These are phyloP conservation scores for Drosophila pruinosa DNA, from an alignment of 1,140 invertebrate genomes.

Conservation along the genomic window DNA sequence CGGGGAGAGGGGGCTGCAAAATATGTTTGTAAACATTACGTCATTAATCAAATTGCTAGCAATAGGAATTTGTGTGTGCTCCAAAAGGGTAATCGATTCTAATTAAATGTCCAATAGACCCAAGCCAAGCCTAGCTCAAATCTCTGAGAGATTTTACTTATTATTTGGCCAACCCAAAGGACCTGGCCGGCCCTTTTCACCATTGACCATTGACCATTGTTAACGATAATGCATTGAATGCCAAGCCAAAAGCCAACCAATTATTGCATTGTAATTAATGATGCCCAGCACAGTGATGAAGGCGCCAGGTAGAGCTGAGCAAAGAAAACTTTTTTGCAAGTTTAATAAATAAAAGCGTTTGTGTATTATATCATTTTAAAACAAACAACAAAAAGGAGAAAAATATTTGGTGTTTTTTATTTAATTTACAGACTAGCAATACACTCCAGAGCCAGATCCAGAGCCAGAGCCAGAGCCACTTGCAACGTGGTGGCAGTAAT, in stretches of 20 bases:
- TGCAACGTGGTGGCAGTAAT: conserved; percentile 8
- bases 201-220: not conserved
- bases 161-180: not conserved
- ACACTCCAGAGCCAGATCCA: not conserved
- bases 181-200: too few species aligned
- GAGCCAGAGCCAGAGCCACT: not conserved
- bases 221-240: not conserved
- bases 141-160: not conserved
- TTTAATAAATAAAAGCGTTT: conserved; percentile 46
- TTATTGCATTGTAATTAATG: conserved; percentile 11
- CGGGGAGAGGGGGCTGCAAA: too few species aligned
- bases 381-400: not conserved
- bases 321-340: conserved; percentile 12
- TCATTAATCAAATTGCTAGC: conserved; percentile 4
- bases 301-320: not conserved
- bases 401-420: conserved; percentile 23
- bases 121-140: not conserved
- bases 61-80: not conserved
- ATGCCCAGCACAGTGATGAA: not conserved
- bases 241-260: not conserved
- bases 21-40: not conserved
- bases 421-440: conserved; percentile 9
- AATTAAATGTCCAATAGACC: conserved; percentile 6
- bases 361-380: conserved; percentile 34
- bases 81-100: conserved; percentile 1